Percentiles rank a stretch among this genome's conserved stretches.
Conservation (phyloP, 2,888 invertebrate genomes). For the Plemyria rubiginata region DNA sequence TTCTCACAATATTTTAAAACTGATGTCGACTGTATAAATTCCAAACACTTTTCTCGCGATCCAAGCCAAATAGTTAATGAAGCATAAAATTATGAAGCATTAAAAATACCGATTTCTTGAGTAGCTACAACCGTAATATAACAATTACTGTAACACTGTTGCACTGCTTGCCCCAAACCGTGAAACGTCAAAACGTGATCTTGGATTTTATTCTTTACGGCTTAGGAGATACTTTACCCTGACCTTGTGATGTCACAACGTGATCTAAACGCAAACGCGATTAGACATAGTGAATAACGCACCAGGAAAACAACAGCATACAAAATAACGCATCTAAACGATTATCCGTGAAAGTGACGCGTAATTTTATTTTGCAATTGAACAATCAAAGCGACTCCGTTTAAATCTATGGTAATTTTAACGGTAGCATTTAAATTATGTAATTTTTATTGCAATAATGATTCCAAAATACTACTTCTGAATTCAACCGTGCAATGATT, state of each 20-base stretch:
- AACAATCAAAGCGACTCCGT: conserved; percentile 29
- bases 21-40: conserved; percentile 20
- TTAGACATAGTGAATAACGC: too few relatives aligned
- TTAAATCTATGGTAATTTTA: conserved; percentile 38
- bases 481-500: conserved; percentile 25
- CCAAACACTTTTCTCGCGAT: conserved; percentile 21
- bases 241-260: too few relatives aligned
- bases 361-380: conserved; percentile 37
- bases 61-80: conserved; percentile 23
- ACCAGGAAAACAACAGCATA: conserved; percentile 11
- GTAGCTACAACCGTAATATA: neutral
- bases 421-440: conserved; percentile 35
- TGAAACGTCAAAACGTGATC: too few relatives aligned
- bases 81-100: conserved; percentile 28
- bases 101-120: neutral
- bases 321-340: conserved; percentile 28
- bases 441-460: conserved; percentile 23
- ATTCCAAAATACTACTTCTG: conserved; percentile 33
- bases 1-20: conserved; percentile 15
- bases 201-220: too few relatives aligned
- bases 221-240: too few relatives aligned
- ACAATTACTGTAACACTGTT: neutral
- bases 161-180: too few relatives aligned
- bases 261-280: too few relatives aligned
- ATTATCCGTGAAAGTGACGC: conserved; percentile 36